Conservation (phyloP, 2,888 invertebrate species). For the Parascotia fuliginaria region DNA sequence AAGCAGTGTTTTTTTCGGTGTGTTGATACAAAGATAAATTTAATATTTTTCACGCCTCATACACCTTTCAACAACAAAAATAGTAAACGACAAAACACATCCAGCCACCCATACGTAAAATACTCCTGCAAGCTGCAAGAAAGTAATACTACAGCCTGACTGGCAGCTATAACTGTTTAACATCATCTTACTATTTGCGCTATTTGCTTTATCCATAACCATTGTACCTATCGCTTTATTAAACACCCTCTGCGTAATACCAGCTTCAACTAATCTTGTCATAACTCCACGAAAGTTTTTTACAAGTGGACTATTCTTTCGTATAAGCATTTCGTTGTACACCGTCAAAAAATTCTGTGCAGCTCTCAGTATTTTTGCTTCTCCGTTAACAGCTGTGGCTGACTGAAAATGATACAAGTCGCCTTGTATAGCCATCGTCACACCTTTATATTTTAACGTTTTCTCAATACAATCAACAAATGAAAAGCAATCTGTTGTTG, state of each 20-base stretch:
- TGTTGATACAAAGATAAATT: too few species aligned
- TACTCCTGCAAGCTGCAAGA: conserved; percentile 58
- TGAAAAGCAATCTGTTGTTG: conserved; percentile 52
- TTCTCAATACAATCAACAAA: conserved; percentile 54
- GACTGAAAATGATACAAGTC: conserved; percentile 59
- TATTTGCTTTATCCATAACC: conserved; percentile 53
- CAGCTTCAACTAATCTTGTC: conserved; percentile 64
- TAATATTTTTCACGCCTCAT: conserved; percentile 6
- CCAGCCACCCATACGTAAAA: conserved; percentile 66
- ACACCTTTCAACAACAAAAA: conserved; percentile 57
- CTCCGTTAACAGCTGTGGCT: conserved; percentile 57
- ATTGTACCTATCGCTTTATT: conserved; percentile 63
- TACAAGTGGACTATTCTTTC: conserved; percentile 53
- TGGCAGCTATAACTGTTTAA: conserved; percentile 66
- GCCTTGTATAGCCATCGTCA: conserved; percentile 58
- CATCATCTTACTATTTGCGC: conserved; percentile 54
- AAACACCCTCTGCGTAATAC: conserved; percentile 63
- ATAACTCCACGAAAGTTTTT: conserved; percentile 48
- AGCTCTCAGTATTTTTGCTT: conserved; percentile 60
- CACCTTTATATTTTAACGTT: conserved; percentile 52
- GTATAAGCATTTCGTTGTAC: conserved; percentile 69
- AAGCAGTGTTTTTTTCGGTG: too few species aligned
- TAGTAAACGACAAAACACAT: conserved; percentile 50
- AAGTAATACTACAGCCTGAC: conserved; percentile 63
- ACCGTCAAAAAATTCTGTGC: conserved; percentile 59